Conservation (phyloP, 2,888 invertebrate species). For the Aromia moschata region DNA sequence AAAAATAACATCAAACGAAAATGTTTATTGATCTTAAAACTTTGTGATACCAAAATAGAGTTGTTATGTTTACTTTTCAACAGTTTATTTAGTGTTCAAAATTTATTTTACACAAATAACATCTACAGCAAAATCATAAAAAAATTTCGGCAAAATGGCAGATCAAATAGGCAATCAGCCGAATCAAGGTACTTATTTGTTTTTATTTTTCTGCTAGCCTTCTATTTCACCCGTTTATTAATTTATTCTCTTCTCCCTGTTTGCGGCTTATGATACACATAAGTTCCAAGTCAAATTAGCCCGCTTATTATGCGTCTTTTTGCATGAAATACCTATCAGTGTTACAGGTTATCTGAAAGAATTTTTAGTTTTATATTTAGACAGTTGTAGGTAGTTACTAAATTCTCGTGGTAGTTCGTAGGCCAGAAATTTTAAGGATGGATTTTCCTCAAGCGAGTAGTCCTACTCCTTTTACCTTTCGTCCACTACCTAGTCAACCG, state of each 20-base stretch:
- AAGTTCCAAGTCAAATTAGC: too few relatives aligned
- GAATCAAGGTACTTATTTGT: slow-evolving; percentile 57
- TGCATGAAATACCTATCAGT: too few relatives aligned
- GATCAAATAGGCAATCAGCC: slow-evolving; percentile 77
- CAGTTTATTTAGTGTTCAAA: slow-evolving; percentile 25
- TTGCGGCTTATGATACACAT: too few relatives aligned
- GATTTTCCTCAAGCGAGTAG: slow-evolving; percentile 50
- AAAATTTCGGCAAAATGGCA: slow-evolving; percentile 68
- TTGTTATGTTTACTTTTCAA: slow-evolving; percentile 28
- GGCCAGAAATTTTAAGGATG: slow-evolving; percentile 43
- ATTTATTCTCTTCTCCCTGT: too few relatives aligned
- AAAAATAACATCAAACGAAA: slow-evolving; percentile 27
- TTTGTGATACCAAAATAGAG: slow-evolving; percentile 29
- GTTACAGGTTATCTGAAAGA: not conserved
- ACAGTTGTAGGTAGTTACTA: too few relatives aligned
- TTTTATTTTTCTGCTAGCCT: too few relatives aligned
- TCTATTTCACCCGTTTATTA: slow-evolving; percentile 17
- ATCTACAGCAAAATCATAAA: slow-evolving; percentile 8
- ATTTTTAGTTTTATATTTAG: not conserved
- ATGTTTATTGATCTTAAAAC: slow-evolving; percentile 27
- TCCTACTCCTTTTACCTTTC: slow-evolving; percentile 50
- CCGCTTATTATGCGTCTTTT: too few relatives aligned
- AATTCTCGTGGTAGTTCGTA: slow-evolving; percentile 12
- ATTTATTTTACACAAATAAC: slow-evolving; percentile 10
- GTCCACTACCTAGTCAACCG: slow-evolving; percentile 49